Evolutionary conservation across 2,888 invertebrate species (phyloP).

Genomic region (Chironomus riparius): DNA sequence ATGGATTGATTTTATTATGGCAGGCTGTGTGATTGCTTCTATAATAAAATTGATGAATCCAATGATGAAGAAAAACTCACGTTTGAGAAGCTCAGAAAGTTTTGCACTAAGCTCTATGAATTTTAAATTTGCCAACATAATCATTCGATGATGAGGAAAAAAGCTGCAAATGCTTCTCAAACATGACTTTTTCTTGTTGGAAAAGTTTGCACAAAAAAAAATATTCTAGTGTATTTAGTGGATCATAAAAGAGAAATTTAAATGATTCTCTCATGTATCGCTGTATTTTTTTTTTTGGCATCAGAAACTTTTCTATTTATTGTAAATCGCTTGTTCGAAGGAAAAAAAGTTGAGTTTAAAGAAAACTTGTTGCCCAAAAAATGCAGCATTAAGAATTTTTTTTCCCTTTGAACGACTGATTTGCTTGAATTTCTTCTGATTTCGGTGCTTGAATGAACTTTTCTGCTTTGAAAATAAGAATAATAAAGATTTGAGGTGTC

Average conservation of each 20-base stretch:
- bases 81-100: conserved; percentile 9
- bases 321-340: not conserved
- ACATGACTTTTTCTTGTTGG: conserved; percentile 23
- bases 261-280: not conserved
- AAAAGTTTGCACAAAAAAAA: not conserved
- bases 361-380: too few relatives aligned
- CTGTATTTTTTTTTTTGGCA: not conserved
- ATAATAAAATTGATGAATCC: conserved; percentile 4
- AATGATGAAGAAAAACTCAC: conserved; percentile 7
- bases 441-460: too few relatives aligned
- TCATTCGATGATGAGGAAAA: too few relatives aligned
- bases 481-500: too few relatives aligned
- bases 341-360: not conserved
- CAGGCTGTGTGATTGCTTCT: not conserved
- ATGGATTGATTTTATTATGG: conserved; percentile 8
- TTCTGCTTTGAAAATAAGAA: too few relatives aligned
- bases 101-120: not conserved
- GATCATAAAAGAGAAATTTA: not conserved
- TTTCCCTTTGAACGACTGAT: too few relatives aligned
- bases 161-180: conserved; percentile 16
- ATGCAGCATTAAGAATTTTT: too few relatives aligned
- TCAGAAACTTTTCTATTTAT: not conserved
- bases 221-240: not conserved
- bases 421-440: too few relatives aligned
- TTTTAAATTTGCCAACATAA: conserved; percentile 15